Evolutionary conservation across 2,888 invertebrate species (phyloP).

Genomic region (Hermodice carunculata): DNA sequence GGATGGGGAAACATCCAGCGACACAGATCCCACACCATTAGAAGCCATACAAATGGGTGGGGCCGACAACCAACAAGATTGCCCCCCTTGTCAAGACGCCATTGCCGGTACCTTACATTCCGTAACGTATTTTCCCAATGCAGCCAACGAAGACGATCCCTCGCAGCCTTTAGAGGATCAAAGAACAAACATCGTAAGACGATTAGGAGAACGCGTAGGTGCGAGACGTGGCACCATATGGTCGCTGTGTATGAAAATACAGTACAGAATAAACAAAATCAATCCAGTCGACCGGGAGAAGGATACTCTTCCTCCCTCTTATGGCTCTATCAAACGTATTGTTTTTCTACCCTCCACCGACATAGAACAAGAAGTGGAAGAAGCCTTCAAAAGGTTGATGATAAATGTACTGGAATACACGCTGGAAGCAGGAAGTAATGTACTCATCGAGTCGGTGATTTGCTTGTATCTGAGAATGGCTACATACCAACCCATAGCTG

Average conservation of each 20-base stretch:
- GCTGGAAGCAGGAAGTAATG: not conserved
- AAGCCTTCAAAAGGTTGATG: not conserved
- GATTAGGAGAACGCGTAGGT: not conserved
- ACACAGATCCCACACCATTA: too few species aligned
- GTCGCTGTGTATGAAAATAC: not conserved
- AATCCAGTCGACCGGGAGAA: too few species aligned
- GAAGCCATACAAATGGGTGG: too few species aligned
- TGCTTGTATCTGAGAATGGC: constrained; percentile 17
- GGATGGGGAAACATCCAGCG: too few species aligned
- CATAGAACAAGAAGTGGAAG: not conserved
- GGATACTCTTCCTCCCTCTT: too few species aligned
- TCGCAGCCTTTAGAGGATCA: not conserved
- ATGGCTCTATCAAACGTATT: too few species aligned
- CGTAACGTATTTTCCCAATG: not conserved
- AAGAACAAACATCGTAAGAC: not conserved
- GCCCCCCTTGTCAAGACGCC: too few species aligned
- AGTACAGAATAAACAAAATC: not conserved
- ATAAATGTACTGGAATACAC: not conserved
- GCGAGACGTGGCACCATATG: not conserved
- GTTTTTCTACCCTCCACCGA: not conserved
- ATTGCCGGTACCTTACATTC: too few species aligned
- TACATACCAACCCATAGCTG: constrained; percentile 36
- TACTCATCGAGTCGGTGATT: not conserved
- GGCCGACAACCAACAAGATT: too few species aligned
- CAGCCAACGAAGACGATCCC: constrained; percentile 2